Evolutionary conservation across 2,113 vertebrate species (phyloP).

Genomic region (Xenopus borealis): DNA sequence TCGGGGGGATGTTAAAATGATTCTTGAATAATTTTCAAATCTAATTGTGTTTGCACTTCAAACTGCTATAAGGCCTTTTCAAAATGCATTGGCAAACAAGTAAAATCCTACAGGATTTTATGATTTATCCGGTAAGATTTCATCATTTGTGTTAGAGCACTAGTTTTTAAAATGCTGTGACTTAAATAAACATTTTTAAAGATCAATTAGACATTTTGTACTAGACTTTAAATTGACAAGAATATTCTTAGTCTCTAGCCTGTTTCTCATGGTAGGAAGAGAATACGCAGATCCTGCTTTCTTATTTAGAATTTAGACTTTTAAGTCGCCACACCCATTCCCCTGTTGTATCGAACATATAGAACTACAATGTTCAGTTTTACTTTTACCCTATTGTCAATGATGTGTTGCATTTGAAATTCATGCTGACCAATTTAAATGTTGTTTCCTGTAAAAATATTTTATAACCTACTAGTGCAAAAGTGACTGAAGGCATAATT

Average conservation of each 20-base stretch:
- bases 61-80: conserved; percentile 56
- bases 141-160: conserved; percentile 39
- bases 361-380: too few relatives aligned
- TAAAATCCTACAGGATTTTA: conserved; percentile 51
- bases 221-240: conserved; percentile 19
- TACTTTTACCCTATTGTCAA: too few relatives aligned
- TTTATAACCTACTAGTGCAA: too few relatives aligned
- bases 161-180: conserved; percentile 19
- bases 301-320: background rate
- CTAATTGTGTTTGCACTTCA: conserved; percentile 59
- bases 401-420: too few relatives aligned
- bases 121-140: conserved; percentile 57
- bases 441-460: too few relatives aligned
- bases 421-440: too few relatives aligned
- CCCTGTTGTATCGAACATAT: too few relatives aligned
- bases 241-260: conserved; percentile 12
- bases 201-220: conserved; percentile 35
- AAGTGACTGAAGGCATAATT: too few relatives aligned
- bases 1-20: conserved; percentile 55
- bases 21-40: conserved; percentile 66
- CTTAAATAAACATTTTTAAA: conserved; percentile 43
- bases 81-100: conserved; percentile 62
- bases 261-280: background rate
- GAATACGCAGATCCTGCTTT: background rate
- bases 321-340: too few relatives aligned